A percentile compares a stretch with the other conserved stretches of the same genome.
These are phyloP conservation scores for Drosophila nigromelanica DNA, from an alignment of 1,140 invertebrate genomes.

Conservation along the genomic window DNA sequence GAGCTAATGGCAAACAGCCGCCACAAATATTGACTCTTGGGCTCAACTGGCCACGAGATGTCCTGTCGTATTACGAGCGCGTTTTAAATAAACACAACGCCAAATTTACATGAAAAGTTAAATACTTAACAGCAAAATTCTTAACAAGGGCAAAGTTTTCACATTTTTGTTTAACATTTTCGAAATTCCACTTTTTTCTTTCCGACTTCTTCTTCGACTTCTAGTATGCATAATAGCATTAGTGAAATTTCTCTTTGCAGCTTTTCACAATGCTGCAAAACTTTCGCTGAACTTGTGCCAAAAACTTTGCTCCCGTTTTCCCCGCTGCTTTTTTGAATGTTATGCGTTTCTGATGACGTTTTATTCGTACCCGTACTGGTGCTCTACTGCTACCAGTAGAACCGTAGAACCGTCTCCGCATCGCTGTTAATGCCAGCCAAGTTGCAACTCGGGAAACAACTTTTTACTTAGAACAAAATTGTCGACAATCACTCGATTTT, in stretches of 20 bases:
- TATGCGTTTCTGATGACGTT: slow-evolving; percentile 76
- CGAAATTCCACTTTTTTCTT: slow-evolving; percentile 37
- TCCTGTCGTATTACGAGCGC: slow-evolving; percentile 36
- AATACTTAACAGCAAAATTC: slow-evolving; percentile 39
- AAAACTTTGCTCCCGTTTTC: slow-evolving; percentile 62
- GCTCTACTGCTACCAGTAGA: background rate
- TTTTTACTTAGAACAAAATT: slow-evolving; percentile 70
- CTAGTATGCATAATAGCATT: slow-evolving; percentile 73
- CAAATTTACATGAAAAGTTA: slow-evolving; percentile 50
- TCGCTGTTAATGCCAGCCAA: slow-evolving; percentile 42
- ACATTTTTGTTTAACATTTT: slow-evolving; percentile 76
- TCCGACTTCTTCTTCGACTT: slow-evolving; percentile 11
- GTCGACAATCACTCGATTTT: slow-evolving; percentile 68
- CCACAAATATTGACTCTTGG: slow-evolving; percentile 31
- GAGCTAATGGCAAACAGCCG: slow-evolving; percentile 26
- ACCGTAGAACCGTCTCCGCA: slow-evolving; percentile 53
- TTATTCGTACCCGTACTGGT: slow-evolving; percentile 9
- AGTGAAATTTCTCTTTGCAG: slow-evolving; percentile 72
- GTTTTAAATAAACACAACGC: slow-evolving; percentile 56
- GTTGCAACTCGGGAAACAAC: slow-evolving; percentile 58
- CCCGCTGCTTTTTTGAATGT: slow-evolving; percentile 39
- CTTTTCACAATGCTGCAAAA: slow-evolving; percentile 50
- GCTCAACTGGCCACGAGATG: slow-evolving; percentile 16
- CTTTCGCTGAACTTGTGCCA: slow-evolving; percentile 74
- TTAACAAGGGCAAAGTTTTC: slow-evolving; percentile 68